Base-by-base conservation (phyloP, 2,888 invertebrate genomes). In the Bruchidius siliquastri region DNA sequence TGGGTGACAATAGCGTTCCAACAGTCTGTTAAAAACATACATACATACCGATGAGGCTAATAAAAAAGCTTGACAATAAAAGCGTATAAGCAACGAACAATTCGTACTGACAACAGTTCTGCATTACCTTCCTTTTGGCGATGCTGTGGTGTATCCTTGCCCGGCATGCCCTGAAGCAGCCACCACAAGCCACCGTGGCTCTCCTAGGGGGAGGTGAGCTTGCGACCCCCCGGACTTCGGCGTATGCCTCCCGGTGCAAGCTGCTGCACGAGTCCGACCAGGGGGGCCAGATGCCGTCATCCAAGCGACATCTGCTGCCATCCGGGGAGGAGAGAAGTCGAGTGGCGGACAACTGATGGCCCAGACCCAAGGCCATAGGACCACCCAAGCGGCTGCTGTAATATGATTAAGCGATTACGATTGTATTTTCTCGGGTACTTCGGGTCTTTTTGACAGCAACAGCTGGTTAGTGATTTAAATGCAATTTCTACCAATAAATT, bases 341-440 rank as follows among this genome's bases (percentile, higher is more conserved):
- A 77, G 94, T 94, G 72, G 94, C 94, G 78, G 95, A 95, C 83
- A 95, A 88, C 87, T 95, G 95, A 86, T 95, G 94, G 81, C 93
- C 92, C 83, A 92, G 92, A 87, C 94, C 93, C 70, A 49, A 13
- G 1, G 49, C 76, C 74, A 76, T 75, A 70, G 70, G 73, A 13
- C 18, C 49, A 13, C 49, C 49, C 49, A 49, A 13, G 49, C 49
- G 49, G 49, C 49, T 49, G 49, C 49, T 49, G 49, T 49, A 49
- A 49, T 4, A 13, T 1, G 18, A 26, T 4, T 4, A 26, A 8
- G 26, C 2, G 8, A 26, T 26, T 8, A 26, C 2, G 26, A 26
- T n/a, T n/a, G n/a, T n/a, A n/a, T n/a, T n/a, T n/a, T n/a, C n/a
- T n/a, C n/a, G n/a, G n/a, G n/a, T n/a, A n/a, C n/a, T 30, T 30